Percentiles rank a stretch among this genome's conserved stretches.
Evolutionary conservation across 2,113 vertebrate genomes (phyloP).

Genomic region (Phylloscopus trochiloides): DNA sequence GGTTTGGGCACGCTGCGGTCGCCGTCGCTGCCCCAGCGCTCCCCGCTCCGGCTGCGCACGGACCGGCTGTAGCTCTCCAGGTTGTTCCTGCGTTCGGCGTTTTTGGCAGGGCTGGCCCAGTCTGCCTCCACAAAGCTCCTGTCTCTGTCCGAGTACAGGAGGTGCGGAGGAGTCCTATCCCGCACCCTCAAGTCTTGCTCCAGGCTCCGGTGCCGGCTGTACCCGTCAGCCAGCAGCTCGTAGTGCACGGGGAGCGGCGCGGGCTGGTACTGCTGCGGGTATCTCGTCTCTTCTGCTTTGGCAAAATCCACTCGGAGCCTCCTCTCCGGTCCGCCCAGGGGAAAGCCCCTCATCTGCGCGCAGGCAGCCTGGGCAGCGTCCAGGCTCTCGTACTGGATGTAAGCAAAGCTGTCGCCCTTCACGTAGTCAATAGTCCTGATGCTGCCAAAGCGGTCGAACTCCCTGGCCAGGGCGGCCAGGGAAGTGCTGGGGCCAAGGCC

Average conservation of each 20-base stretch:
- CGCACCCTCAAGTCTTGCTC: conserved; percentile 88
- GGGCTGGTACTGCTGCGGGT: conserved; percentile 84
- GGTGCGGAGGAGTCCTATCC: conserved; percentile 86
- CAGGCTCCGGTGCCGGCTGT: conserved; percentile 84
- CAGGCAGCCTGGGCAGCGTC: conserved; percentile 95
- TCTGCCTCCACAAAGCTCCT: conserved; percentile 83
- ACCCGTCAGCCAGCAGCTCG: conserved; percentile 85
- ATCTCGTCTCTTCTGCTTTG: conserved; percentile 88
- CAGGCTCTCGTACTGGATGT: conserved; percentile 96
- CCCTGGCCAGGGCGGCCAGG: conserved; percentile 88
- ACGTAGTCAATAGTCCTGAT: conserved; percentile 96
- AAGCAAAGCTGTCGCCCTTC: conserved; percentile 95
- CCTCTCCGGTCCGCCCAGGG: conserved; percentile 86
- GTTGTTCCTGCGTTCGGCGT: conserved; percentile 80
- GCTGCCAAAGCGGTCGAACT: conserved; percentile 97
- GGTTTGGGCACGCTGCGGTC: conserved; percentile 74
- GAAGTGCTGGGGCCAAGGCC: conserved; percentile 91
- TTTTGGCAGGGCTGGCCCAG: conserved; percentile 86
- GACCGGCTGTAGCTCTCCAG: conserved; percentile 83
- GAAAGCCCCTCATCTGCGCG: conserved; percentile 95
- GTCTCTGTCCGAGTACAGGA: conserved; percentile 83
- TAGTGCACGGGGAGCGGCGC: conserved; percentile 82
- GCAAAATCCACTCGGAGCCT: conserved; percentile 95
- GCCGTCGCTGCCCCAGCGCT: conserved; percentile 85
- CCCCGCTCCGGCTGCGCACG: conserved; percentile 87